A percentile compares a stretch with the other conserved stretches of the same genome.
phyloP scores from a whole-genome alignment of 2,888 invertebrate genomes.

The Pristionchus maxplancki region DNA sequence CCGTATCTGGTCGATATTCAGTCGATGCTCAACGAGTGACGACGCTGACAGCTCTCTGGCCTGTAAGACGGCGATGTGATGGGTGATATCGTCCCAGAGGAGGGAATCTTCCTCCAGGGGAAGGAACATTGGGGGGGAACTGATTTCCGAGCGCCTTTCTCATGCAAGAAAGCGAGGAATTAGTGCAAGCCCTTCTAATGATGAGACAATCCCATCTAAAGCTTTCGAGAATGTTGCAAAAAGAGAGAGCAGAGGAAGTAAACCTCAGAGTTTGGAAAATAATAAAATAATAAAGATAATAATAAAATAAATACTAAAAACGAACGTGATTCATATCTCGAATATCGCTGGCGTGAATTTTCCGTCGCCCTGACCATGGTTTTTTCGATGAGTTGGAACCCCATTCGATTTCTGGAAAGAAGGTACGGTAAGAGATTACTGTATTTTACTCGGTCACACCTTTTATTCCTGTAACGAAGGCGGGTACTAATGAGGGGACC shows the following conservation, averaged over 20 bases:
- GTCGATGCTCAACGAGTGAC: conserved; percentile 49
- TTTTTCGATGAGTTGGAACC: not conserved
- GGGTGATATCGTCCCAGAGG: not conserved
- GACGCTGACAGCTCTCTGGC: conserved; percentile 45
- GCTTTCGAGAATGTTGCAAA: not conserved
- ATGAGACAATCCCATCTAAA: not conserved
- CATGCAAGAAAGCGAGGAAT: not conserved
- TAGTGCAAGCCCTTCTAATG: conserved; percentile 28
- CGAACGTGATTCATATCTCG: conserved; percentile 46
- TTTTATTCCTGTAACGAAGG: not conserved
- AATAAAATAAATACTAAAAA: not conserved
- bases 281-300: too few species aligned
- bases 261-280: too few species aligned
- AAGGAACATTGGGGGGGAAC: conserved; percentile 13
- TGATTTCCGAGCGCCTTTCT: not conserved
- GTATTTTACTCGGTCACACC: too few species aligned
- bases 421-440: too few species aligned
- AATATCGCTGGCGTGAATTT: conserved; percentile 46
- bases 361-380: conserved; percentile 43
- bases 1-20: conserved; percentile 50
- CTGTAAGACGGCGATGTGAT: not conserved
- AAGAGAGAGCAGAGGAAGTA: not conserved
- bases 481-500: conserved; percentile 15
- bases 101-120: not conserved
- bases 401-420: conserved; percentile 51